Base-by-base conservation (phyloP, 2,113 vertebrate species). In the Silurus meridionalis region DNA sequence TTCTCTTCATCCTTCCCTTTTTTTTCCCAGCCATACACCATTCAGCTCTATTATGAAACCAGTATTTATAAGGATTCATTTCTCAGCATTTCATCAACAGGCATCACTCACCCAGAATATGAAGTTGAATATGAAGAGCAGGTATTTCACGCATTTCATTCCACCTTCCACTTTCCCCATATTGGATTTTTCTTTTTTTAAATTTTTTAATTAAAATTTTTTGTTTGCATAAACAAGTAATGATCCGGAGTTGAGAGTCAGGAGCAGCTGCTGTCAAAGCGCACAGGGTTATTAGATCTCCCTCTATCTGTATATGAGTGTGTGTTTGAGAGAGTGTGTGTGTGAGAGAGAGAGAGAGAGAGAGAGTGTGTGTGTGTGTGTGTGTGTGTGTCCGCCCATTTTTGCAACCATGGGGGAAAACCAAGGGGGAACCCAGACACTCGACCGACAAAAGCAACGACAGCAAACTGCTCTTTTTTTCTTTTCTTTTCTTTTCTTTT, bases 61-160 rank as follows among this genome's bases (percentile, higher is more conserved):
- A 8, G 21, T 21, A 80, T 80, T 28, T 8, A 19, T 67, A 0
- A 21, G 37, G 81, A 83, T 69, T 66, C 48, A 83, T 83, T 37
- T 37, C 37, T 83, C 61, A 66, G 11, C 60, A 21, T 50, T 82
- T 23, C 78, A n/a, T 11, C 67, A 14, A 60, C 37, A 66, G 28
- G 53, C 74, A 67, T 64, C 88, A 94, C 97, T 98, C 93, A 98
- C 97, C 97, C 97, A 98, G 94, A 98, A 98, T 78, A 95, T 95
- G 90, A 97, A 96, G 95, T 98, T 98, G 95, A 98, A 98, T 77
- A 96, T 93, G 90, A 97, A 97, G 85, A 98, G 94, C 91, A 98
- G 95, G 90, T 96, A 97, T 92, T 98, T 98, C 87, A 97, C 93
- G 80, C 97, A 98, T 89, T 95, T 96, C 96, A 97, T 96, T 89